phyloP scores from a whole-genome alignment of 2,888 invertebrate genomes.

The Rhyacophila evoluta region DNA sequence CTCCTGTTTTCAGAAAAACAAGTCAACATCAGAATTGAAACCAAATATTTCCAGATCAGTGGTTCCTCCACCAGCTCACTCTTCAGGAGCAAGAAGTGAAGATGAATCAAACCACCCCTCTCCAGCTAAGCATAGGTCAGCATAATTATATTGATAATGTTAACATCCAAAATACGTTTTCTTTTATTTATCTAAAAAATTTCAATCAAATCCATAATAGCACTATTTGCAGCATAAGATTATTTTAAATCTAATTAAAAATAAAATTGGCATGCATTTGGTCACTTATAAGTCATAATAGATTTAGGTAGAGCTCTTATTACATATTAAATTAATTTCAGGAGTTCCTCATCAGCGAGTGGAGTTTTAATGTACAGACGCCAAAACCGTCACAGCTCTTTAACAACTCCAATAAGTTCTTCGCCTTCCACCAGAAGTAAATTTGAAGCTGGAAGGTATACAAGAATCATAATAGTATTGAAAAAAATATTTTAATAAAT shows the following conservation, averaged over 20 bases:
- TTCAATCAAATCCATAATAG: too few relatives aligned
- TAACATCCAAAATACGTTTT: too few relatives aligned
- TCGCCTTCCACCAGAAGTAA: slow-evolving; percentile 48
- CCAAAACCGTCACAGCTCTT: slow-evolving; percentile 65
- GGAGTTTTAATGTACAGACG: slow-evolving; percentile 48
- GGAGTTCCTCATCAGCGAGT: slow-evolving; percentile 66
- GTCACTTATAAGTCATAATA: too few relatives aligned
- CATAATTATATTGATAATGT: too few relatives aligned
- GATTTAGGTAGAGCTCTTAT: too few relatives aligned
- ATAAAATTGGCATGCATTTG: too few relatives aligned
- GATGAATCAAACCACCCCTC: slow-evolving; percentile 65
- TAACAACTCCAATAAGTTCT: slow-evolving; percentile 60
- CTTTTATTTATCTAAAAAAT: too few relatives aligned
- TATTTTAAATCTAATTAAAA: too few relatives aligned
- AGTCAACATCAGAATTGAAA: slow-evolving; percentile 67
- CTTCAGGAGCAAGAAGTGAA: slow-evolving; percentile 64
- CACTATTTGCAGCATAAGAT: too few relatives aligned
- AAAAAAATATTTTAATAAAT: too few relatives aligned
- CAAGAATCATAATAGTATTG: too few relatives aligned
- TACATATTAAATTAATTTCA: slow-evolving; percentile 35
- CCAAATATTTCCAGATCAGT: slow-evolving; percentile 63
- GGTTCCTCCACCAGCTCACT: slow-evolving; percentile 56
- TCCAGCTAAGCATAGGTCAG: slow-evolving; percentile 64
- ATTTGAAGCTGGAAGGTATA: slow-evolving; percentile 49
- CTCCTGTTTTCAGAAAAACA: slow-evolving; percentile 63